Percentiles rank a stretch among this genome's conserved stretches.
Evolutionary conservation across 2,797 vertebrate species (phyloP).

Genomic region (Chrysocyon brachyurus): DNA sequence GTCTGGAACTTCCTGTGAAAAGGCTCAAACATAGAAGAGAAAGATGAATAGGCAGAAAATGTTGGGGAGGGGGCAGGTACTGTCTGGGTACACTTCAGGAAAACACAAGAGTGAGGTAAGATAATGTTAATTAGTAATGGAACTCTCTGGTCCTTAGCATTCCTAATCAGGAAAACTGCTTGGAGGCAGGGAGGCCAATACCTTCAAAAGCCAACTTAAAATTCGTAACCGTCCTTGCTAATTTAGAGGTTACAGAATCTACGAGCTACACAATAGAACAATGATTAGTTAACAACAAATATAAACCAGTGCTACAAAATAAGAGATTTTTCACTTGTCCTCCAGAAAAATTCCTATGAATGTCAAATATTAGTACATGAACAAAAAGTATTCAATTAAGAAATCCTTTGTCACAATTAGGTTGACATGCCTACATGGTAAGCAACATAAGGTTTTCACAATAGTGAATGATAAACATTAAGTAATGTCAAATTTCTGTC

Average conservation of each 20-base stretch:
- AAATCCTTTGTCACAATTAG: slow-evolving; percentile 1
- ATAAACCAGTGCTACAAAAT: slow-evolving; percentile 17
- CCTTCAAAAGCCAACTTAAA: background rate
- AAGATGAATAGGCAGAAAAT: slow-evolving; percentile 13
- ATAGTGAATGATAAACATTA: slow-evolving; percentile 9
- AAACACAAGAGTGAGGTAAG: background rate
- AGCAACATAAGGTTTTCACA: slow-evolving; percentile 31
- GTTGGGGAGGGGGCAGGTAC: background rate
- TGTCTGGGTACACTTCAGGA: background rate
- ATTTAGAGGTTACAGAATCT: background rate
- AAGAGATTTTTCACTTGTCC: background rate
- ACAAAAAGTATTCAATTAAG: slow-evolving; percentile 48
- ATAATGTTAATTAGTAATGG: slow-evolving; percentile 26
- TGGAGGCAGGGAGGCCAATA: background rate
- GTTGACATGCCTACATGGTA: background rate
- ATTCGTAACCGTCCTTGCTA: background rate
- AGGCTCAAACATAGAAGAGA: background rate
- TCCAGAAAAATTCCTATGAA: slow-evolving; percentile 16
- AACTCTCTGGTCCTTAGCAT: background rate
- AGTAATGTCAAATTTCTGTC: slow-evolving; percentile 30
- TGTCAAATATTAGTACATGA: slow-evolving; percentile 1
- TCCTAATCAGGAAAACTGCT: background rate
- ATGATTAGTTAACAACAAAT: background rate
- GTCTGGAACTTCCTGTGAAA: slow-evolving; percentile 48
- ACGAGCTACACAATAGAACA: background rate